These are phyloP conservation scores for Mastomys natalensis DNA, from an alignment of 2,113 vertebrate genomes.

Conservation along the genomic window DNA sequence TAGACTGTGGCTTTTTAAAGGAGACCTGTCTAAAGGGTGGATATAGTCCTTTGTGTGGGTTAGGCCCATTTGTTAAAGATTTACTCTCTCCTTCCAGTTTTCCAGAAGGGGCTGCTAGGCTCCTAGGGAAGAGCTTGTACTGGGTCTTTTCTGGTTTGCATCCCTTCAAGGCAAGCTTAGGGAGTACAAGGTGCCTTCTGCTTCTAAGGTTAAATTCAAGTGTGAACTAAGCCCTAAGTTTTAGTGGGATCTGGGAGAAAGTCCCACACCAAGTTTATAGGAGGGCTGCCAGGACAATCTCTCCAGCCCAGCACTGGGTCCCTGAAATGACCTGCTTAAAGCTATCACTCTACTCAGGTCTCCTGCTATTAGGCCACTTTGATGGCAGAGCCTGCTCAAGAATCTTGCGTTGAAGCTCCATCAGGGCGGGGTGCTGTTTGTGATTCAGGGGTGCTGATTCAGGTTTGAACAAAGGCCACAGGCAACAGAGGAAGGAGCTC, in stretches of 20 bases:
- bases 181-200: background rate
- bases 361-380: background rate
- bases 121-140: background rate
- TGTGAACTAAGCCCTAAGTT: background rate
- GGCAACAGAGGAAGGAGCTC: fast-evolving
- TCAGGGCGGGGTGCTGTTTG: background rate
- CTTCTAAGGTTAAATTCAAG: constrained; percentile 9
- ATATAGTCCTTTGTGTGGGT: background rate
- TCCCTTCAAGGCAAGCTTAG: background rate
- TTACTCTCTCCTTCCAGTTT: background rate
- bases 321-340: background rate
- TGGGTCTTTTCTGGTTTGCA: background rate
- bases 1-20: background rate
- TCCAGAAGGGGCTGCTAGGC: background rate
- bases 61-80: background rate
- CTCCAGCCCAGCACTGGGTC: background rate
- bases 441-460: background rate
- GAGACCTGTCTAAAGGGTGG: background rate
- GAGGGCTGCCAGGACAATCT: background rate
- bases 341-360: background rate
- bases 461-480: no score
- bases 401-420: background rate
- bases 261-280: background rate
- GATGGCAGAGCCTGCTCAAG: background rate
- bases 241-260: background rate